Evolutionary conservation across 2,888 invertebrate species (phyloP), one percentile per base, ranked within the genome.

Genomic region (Mythimna impura): DNA sequence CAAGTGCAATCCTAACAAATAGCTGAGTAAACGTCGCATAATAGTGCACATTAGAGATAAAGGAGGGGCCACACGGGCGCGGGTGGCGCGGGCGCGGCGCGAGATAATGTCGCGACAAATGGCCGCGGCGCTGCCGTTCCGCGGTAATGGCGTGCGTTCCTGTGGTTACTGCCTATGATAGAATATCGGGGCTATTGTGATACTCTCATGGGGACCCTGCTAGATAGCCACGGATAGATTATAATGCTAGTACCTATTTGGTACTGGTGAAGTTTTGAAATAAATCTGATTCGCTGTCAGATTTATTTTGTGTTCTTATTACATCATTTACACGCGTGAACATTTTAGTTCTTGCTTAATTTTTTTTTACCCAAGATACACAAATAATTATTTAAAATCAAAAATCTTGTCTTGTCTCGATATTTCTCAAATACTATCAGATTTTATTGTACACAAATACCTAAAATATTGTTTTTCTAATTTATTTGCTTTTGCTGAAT

Each of bases 101-200:
- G 61, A 83, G 88, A 88, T 87, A 88, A 82, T 77, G 85, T 76
- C 71, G 67, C 83, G 87, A 87, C 88, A 87, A 88, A 88, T 87
- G 86, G 86, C 73, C 81, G 82, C 84, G 66, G 50, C 72, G 76
- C 75, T 57, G 68, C 79, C 83, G 84, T 84, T 81, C 83, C 74
- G 72, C 60, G 68, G 76, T 85, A 84, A 85, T 86, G 78, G 78
- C 75, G 78, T 69, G 76, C 75, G 68, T 76, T 73, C 76, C 62
- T 65, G 62, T 22, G 67, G 69, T 74, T 64, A 76, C 67, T 74
- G 75, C 69, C 69, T 73, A 71, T 80, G 70, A 82, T 73, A 69
- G 73, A 85, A 40, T 71, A 43, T 78, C 57, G 55, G 34, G 10
- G 57, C 67, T 66, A 55, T 71, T 78, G 81, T 76, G 57, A 58